A percentile compares a stretch with the other conserved stretches of the same genome.
Conservation (phyloP, 2,797 vertebrate species). For the Chrysolophus pictus region DNA sequence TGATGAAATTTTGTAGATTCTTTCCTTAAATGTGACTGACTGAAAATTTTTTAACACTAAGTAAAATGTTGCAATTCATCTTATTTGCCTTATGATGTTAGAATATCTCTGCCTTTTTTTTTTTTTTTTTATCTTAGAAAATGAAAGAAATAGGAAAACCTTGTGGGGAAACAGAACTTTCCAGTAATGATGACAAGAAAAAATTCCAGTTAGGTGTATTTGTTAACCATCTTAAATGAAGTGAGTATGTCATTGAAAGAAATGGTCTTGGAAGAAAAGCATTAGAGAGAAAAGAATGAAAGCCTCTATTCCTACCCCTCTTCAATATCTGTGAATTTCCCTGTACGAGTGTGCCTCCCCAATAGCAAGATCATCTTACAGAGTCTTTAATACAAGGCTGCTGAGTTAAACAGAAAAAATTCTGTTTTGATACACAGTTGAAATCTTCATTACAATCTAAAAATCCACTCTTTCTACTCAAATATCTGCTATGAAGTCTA, state of each 20-base stretch:
- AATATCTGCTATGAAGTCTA: neutral
- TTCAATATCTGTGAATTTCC: neutral
- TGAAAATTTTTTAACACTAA: neutral
- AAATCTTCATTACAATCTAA: neutral
- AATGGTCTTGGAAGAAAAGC: neutral
- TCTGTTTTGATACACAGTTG: neutral
- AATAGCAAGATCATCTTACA: neutral
- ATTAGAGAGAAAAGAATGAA: neutral
- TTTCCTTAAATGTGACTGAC: neutral
- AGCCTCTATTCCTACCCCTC: neutral
- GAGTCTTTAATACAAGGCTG: neutral
- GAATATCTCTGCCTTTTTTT: neutral
- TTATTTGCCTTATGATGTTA: neutral
- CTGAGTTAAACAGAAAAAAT: neutral
- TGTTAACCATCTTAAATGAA: neutral
- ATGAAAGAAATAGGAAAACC: neutral
- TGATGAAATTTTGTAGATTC: neutral
- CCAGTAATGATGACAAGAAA: neutral
- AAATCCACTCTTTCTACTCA: neutral
- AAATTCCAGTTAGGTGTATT: neutral
- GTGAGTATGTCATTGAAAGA: neutral
- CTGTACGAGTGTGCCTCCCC: neutral
- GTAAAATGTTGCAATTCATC: neutral
- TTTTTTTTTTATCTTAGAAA: neutral
- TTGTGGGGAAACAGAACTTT: neutral